phyloP scores from a whole-genome alignment of 2,113 vertebrate genomes.

The Burhinus oedicnemus region DNA sequence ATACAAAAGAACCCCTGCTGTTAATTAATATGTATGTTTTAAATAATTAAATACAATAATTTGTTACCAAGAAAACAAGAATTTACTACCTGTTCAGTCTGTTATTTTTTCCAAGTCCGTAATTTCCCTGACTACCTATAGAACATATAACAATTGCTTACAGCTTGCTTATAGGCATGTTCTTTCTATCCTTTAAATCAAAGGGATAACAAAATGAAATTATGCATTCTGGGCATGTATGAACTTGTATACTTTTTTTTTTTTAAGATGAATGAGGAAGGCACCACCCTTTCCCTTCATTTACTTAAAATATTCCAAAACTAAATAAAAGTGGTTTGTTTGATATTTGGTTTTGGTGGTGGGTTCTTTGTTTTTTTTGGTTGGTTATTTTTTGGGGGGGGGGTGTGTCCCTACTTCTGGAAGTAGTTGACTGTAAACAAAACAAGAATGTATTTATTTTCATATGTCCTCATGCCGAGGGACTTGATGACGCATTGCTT shows the following conservation, averaged over 20 bases:
- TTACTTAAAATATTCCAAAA: not conserved
- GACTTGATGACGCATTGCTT: conserved; percentile 9
- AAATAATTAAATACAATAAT: not conserved
- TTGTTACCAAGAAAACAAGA: not conserved
- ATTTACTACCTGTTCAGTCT: not conserved
- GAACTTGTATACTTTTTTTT: not conserved
- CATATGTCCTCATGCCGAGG: conserved; percentile 37
- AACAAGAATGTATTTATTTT: conserved; percentile 55
- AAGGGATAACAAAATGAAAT: not conserved
- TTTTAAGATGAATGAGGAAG: not conserved
- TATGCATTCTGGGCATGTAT: not conserved
- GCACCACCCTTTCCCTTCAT: not conserved
- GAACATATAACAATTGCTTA: not conserved
- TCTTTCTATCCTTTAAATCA: not conserved
- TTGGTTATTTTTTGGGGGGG: not conserved
- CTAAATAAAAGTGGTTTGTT: not conserved
- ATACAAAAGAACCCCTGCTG: not conserved
- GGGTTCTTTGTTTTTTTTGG: rapidly evolving
- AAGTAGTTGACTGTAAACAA: conserved; percentile 1
- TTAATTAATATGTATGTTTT: not conserved
- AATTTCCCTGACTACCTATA: not conserved
- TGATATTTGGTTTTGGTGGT: not conserved
- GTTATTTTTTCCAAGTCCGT: not conserved
- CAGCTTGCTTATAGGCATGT: not conserved
- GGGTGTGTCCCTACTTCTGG: not conserved